Base-by-base conservation (phyloP, 2,888 invertebrate genomes). In the Hirtodrosophila confusa region DNA sequence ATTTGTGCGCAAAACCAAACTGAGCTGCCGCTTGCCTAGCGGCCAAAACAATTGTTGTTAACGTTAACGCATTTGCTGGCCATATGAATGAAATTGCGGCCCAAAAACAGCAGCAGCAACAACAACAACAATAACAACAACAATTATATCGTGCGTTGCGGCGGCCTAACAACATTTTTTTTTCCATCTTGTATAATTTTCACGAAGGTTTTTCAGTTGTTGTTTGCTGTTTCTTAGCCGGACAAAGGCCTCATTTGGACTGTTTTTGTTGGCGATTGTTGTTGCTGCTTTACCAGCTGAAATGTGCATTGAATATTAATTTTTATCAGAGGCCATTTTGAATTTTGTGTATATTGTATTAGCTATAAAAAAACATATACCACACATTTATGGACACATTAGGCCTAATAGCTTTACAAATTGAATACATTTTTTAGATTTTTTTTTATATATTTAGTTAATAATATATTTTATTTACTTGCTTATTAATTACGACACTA, bases 231-330 rank as follows among this genome's bases (percentile, higher is more conserved):
- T 71, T 71, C 67, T 75, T 74, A 64, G 76, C 68, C 53, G 79
- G 75, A 69, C 83, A 82, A 85, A 85, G 83, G 86, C 83, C 86
- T 79, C 80, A 79, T 48, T 75, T 62, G 44, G 57, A 70, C 37
- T 65, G 35, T 49, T 57, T 56, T 69, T 53, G 40, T 45, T 67
- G 40, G 36, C 47, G 23, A 37, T 39, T 53, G 56, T 49, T 65
- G 54, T 64, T 33, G 27, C 48, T 71, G 41, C 58, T 62, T 64
- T 69, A 39, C 48, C 51, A 51, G 65, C 55, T 56, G 39, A 69
- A 72, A 73, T 86, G 80, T 86, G 83, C 80, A 83, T 80, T 78
- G 82, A 83, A 82, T 82, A 73, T 85, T 69, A 70, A 82, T 78
- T 79, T 71, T 33, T 48, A n/a, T 43, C 55, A 69, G 78, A 51